Evolutionary conservation across 2,113 vertebrate species (phyloP), one percentile per base, ranked within the genome.

Genomic region (Spilogale gracilis): DNA sequence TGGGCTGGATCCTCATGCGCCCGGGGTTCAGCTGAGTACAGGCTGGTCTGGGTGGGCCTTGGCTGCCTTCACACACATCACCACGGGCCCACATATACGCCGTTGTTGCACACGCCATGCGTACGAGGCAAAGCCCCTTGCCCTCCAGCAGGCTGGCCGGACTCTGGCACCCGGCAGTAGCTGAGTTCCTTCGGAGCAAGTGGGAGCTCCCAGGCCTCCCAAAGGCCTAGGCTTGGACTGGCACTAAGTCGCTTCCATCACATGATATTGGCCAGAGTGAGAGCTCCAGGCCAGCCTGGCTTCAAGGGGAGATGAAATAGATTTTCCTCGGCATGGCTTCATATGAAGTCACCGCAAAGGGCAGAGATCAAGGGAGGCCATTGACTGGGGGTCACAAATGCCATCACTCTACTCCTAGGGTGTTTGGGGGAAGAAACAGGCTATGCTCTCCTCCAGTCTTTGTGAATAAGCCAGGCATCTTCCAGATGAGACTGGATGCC

Each of bases 331-430:
- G 1, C 11, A 1, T 5, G 50, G 30, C 17, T 7, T n/a, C 71
- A n/a, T 32, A 30, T 50, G n/a, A 43, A 81, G 38, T 52, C 9
- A 0, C 0, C 0, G 11, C 74, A 45, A 25, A 86, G 48, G 65
- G 6, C 1, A 8, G 1, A 12, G 79, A 18, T 25, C 27, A 52
- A 25, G 87, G 50, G 74, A 93, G 76, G 50, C 32, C 45, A 4
- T 0, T 7, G 0, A 5, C 0, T 20, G 32, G 58, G 58, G 71
- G 13, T 54, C 17, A 1, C 17, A 7, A 9, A 25, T 3, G 32
- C 3, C 0, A 1, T 56, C 25, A 2, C 81, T 13, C 0, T 18
- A 12, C 11, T 80, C 56, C 3, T 2, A 1, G 71, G 58, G 56
- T 17, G 0, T 11, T 56, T 11, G 30, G 20, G 9, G 45, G 56